phyloP scores from a whole-genome alignment of 2,888 invertebrate genomes.

The Ophion obscuratus region DNA sequence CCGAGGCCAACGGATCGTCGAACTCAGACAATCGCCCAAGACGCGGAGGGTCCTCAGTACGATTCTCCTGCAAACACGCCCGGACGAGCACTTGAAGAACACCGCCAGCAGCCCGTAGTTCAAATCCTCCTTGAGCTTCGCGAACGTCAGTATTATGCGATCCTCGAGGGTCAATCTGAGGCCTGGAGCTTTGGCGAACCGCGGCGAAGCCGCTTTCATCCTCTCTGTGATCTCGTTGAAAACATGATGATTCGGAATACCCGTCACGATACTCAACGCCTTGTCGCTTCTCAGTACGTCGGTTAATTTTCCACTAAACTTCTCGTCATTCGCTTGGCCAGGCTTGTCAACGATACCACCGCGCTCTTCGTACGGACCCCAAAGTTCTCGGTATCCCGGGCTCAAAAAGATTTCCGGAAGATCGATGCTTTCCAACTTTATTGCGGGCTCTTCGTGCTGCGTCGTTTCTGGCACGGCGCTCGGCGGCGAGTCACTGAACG shows the following conservation, averaged over 20 bases:
- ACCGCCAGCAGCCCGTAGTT: slow-evolving; percentile 19
- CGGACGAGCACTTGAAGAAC: slow-evolving; percentile 41
- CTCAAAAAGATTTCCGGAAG: slow-evolving; percentile 15
- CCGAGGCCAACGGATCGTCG: slow-evolving; percentile 15
- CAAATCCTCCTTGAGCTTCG: slow-evolving; percentile 47
- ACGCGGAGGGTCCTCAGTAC: slow-evolving; percentile 20
- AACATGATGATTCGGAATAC: slow-evolving; percentile 41
- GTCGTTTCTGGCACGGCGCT: not conserved
- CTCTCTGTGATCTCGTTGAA: slow-evolving; percentile 6
- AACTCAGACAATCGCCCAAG: slow-evolving; percentile 24
- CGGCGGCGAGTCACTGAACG: not conserved
- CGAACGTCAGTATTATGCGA: slow-evolving; percentile 48
- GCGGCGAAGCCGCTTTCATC: not conserved
- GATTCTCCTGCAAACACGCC: slow-evolving; percentile 24
- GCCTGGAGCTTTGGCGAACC: not conserved
- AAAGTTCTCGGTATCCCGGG: not conserved
- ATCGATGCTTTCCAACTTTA: slow-evolving; percentile 35
- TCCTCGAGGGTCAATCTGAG: slow-evolving; percentile 33
- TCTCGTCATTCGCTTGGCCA: not conserved
- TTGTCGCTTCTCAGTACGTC: slow-evolving; percentile 26
- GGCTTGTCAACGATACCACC: not conserved
- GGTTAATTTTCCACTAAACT: not conserved
- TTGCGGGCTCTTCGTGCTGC: not conserved
- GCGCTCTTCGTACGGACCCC: not conserved
- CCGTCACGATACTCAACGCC: slow-evolving; percentile 38